Evolutionary conservation across 2,888 invertebrate genomes (phyloP).

Genomic region (Celastrina argiolus): DNA sequence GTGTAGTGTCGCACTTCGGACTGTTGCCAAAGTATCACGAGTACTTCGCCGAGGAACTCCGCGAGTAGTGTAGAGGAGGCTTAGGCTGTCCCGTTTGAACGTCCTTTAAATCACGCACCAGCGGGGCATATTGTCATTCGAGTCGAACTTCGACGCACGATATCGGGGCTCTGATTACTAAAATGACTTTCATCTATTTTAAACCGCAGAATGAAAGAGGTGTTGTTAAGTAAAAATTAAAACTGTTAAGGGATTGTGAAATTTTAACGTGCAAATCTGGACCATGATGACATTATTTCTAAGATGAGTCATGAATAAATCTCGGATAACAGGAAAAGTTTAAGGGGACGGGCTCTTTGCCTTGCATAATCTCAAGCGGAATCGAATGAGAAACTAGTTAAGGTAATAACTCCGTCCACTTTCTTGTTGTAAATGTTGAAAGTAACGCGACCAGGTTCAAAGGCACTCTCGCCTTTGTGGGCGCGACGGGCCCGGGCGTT

Average conservation of each 20-base stretch:
- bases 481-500: slow-evolving; percentile 14
- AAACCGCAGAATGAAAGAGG: too few species aligned
- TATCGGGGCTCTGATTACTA: too few species aligned
- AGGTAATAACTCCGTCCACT: slow-evolving; percentile 35
- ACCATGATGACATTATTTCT: not conserved
- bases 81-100: too few species aligned
- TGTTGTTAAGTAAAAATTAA: too few species aligned
- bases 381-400: slow-evolving; percentile 39
- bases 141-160: too few species aligned
- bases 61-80: too few species aligned
- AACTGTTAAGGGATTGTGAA: not conserved
- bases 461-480: slow-evolving; percentile 25
- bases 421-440: slow-evolving; percentile 34
- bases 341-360: slow-evolving; percentile 25
- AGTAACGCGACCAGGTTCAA: slow-evolving; percentile 34
- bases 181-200: too few species aligned
- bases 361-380: slow-evolving; percentile 35
- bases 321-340: slow-evolving; percentile 22
- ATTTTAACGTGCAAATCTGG: not conserved
- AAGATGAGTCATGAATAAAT: slow-evolving; percentile 20
- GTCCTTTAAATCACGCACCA: too few species aligned
- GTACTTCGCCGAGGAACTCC: too few species aligned
- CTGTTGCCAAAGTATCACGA: too few species aligned
- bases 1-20: too few species aligned
- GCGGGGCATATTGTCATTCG: too few species aligned